Conservation (phyloP, 1,140 invertebrate species). For the Drosophila nikananu region DNA sequence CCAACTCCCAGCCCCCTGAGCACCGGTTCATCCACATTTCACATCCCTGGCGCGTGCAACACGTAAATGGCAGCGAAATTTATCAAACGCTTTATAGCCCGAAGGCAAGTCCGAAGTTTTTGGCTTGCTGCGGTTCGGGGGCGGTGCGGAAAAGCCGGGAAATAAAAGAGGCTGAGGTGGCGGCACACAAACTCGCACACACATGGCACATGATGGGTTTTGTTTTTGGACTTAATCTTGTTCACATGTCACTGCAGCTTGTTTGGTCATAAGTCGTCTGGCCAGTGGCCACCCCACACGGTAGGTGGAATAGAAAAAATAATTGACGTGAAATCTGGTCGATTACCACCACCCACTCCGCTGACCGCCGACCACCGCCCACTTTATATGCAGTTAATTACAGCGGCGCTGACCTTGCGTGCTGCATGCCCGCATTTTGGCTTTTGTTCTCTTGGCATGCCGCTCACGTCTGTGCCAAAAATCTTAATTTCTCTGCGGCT, state of each 20-base stretch:
- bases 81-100: conserved; percentile 64
- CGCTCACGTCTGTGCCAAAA: conserved; percentile 77
- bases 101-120: conserved; percentile 45
- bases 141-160: conserved; percentile 11
- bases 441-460: conserved; percentile 62
- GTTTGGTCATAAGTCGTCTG: conserved; percentile 63
- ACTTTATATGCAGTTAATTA: conserved; percentile 75
- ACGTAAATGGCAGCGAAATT: conserved; percentile 70
- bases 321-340: conserved; percentile 74
- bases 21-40: conserved; percentile 48
- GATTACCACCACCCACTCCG: conserved; percentile 29
- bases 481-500: conserved; percentile 78
- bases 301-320: conserved; percentile 40
- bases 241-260: conserved; percentile 67
- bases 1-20: conserved; percentile 7
- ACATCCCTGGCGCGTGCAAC: conserved; percentile 61
- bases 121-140: conserved; percentile 30
- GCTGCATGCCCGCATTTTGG: conserved; percentile 58
- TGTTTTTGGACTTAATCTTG: conserved; percentile 43
- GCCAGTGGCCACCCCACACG: not conserved
- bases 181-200: not conserved
- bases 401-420: conserved; percentile 72
- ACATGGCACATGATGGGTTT: conserved; percentile 2
- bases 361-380: not conserved
- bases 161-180: conserved; percentile 5